Conservation (phyloP, 2,888 invertebrate species). For the Volucella inanis region DNA sequence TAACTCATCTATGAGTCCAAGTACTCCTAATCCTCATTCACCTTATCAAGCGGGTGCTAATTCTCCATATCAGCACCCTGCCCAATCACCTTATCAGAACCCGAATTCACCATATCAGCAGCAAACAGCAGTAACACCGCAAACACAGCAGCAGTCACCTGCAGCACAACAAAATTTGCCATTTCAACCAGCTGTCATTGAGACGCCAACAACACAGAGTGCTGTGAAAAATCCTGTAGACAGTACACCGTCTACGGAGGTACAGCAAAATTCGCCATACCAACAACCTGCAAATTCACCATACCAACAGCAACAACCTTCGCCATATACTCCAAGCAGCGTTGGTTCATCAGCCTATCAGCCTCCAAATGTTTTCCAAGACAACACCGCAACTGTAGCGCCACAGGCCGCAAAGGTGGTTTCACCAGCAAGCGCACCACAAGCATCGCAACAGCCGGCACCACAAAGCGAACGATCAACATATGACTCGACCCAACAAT, state of each 20-base stretch:
- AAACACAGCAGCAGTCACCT: slow-evolving; percentile 75
- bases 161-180: slow-evolving; percentile 79
- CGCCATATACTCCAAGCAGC: slow-evolving; percentile 75
- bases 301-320: slow-evolving; percentile 80
- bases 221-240: slow-evolving; percentile 76
- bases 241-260: slow-evolving; percentile 78
- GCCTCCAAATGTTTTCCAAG: slow-evolving; percentile 63
- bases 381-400: slow-evolving; percentile 49
- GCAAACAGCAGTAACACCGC: slow-evolving; percentile 69
- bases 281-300: slow-evolving; percentile 83
- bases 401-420: slow-evolving; percentile 73
- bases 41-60: slow-evolving; percentile 84
- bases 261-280: slow-evolving; percentile 83
- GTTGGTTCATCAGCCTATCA: slow-evolving; percentile 74
- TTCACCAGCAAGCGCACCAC: slow-evolving; percentile 69
- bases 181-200: slow-evolving; percentile 80
- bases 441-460: slow-evolving; percentile 44
- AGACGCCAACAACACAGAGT: slow-evolving; percentile 79
- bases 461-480: slow-evolving; percentile 58
- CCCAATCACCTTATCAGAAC: slow-evolving; percentile 82
- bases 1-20: slow-evolving; percentile 85
- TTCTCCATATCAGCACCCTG: slow-evolving; percentile 83
- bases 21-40: slow-evolving; percentile 84
- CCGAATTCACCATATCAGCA: slow-evolving; percentile 82
- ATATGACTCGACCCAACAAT: slow-evolving; percentile 60